These are phyloP conservation scores for Malacoraja senta DNA, from an alignment of 2,797 vertebrate species.

Conservation along the genomic window DNA sequence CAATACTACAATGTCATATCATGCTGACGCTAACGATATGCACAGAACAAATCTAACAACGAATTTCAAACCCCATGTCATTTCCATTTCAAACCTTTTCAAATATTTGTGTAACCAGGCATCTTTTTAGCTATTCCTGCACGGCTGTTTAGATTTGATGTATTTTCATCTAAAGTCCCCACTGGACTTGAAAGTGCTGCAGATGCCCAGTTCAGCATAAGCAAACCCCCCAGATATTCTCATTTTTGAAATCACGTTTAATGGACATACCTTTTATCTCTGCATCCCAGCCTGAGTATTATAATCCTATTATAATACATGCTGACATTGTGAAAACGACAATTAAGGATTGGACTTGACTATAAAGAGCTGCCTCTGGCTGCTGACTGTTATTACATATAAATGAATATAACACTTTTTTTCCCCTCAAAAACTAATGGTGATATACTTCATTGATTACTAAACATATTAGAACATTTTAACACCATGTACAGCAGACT, in stretches of 20 bases:
- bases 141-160: background rate
- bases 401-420: background rate
- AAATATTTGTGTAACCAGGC: background rate
- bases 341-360: background rate
- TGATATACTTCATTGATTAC: background rate
- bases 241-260: background rate
- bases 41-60: background rate
- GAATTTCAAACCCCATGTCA: background rate
- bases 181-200: background rate
- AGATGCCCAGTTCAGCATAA: background rate
- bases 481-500: background rate
- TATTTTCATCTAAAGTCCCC: background rate
- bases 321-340: background rate
- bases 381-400: background rate
- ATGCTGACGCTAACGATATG: background rate
- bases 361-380: background rate
- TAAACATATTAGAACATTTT: background rate
- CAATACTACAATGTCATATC: background rate
- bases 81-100: constrained; percentile 4
- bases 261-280: background rate
- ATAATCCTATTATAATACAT: too few relatives aligned
- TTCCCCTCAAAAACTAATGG: background rate
- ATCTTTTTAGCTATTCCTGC: background rate
- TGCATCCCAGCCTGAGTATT: background rate
- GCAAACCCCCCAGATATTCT: background rate